phyloP scores from a whole-genome alignment of 1,140 invertebrate genomes.

The Aphaenogaster ashmeadi region DNA sequence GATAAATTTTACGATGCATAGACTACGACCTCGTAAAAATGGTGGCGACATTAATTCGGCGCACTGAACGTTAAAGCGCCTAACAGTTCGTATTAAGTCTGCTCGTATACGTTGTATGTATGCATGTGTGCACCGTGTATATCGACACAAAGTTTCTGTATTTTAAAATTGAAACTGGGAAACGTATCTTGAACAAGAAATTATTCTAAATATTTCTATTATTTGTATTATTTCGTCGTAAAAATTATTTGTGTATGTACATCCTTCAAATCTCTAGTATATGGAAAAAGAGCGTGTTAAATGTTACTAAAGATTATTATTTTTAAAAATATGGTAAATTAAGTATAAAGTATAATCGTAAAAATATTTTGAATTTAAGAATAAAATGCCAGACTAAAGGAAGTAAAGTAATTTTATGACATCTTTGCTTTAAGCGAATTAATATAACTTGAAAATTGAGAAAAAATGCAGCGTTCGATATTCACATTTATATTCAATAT shows the following conservation, averaged over 20 bases:
- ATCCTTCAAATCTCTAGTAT: neutral
- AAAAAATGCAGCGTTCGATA: neutral
- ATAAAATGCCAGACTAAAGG: neutral
- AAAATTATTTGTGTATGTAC: neutral
- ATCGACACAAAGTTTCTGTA: neutral
- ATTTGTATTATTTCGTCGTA: neutral
- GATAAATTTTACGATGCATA: conserved; percentile 75
- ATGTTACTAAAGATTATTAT: neutral
- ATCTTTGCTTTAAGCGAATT: neutral
- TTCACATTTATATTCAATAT: neutral
- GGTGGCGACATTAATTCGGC: conserved; percentile 64
- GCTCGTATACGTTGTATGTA: neutral
- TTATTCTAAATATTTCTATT: neutral
- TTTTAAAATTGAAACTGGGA: conserved; percentile 14
- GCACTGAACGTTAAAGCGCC: conserved; percentile 33
- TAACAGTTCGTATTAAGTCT: conserved; percentile 23
- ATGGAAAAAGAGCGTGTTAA: neutral
- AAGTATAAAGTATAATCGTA: neutral
- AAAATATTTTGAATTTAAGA: neutral
- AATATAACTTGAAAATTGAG: neutral
- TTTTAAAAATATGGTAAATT: conserved; percentile 4
- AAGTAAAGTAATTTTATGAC: neutral
- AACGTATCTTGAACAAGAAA: neutral
- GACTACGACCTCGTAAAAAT: conserved; percentile 75
- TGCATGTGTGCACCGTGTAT: no score